phyloP scores from a whole-genome alignment of 2,113 vertebrate species.

The Oophaga pumilio region DNA sequence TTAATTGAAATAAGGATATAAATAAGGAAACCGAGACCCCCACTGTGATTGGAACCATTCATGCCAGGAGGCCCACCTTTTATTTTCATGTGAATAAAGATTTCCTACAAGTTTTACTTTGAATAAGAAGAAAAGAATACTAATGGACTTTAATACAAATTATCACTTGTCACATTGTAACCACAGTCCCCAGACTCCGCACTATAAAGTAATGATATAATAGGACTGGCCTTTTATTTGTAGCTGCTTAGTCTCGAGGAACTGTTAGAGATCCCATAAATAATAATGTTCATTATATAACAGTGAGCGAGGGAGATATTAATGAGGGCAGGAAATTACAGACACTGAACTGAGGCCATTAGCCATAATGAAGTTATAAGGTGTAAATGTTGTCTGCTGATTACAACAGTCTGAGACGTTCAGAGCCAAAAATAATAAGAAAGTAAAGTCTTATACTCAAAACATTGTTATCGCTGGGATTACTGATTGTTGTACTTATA shows the following conservation, averaged over 20 bases:
- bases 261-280: background rate
- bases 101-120: no score
- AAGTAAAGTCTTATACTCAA: background rate
- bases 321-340: background rate
- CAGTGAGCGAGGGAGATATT: background rate
- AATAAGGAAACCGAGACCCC: no score
- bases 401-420: background rate
- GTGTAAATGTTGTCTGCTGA: background rate
- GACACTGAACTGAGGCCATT: background rate
- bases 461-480: background rate
- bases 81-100: no score
- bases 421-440: background rate
- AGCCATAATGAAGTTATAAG: background rate
- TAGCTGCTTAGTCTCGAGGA: background rate
- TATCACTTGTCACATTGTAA: background rate
- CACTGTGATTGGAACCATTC: no score
- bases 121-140: background rate
- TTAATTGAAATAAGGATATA: background rate
- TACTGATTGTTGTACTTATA: no score
- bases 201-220: background rate
- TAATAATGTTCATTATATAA: background rate
- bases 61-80: no score
- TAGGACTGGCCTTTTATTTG: background rate
- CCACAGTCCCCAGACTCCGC: background rate
- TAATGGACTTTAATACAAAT: background rate